A percentile compares a stretch with the other conserved stretches of the same genome.
Evolutionary conservation across 2,113 vertebrate species (phyloP).

Genomic region (Macquaria australasica): DNA sequence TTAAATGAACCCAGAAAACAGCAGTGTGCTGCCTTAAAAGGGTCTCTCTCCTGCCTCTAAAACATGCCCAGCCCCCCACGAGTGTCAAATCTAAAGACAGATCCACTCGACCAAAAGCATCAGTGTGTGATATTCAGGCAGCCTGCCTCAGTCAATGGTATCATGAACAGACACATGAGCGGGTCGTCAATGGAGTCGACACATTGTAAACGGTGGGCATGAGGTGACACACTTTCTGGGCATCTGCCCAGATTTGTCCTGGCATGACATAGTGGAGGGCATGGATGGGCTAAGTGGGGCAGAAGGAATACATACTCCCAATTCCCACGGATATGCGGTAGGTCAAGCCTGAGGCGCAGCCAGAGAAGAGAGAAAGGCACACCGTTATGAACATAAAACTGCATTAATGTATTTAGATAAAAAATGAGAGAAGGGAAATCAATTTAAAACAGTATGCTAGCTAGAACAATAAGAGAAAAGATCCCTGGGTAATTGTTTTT

Average conservation of each 20-base stretch:
- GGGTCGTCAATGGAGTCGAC: constrained; percentile 69
- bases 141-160: constrained; percentile 38
- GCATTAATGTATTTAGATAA: neutral
- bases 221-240: constrained; percentile 72
- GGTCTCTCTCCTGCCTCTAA: neutral
- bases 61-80: neutral
- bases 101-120: constrained; percentile 15
- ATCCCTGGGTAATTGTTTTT: too few relatives aligned
- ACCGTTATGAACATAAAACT: constrained; percentile 42
- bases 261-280: constrained; percentile 72
- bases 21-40: neutral
- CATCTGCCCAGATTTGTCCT: constrained; percentile 73
- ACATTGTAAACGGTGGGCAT: constrained; percentile 67
- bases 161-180: constrained; percentile 65
- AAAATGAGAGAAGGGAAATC: neutral
- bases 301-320: constrained; percentile 93
- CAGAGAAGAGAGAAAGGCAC: constrained; percentile 62
- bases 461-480: neutral
- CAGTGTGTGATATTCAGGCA: constrained; percentile 22
- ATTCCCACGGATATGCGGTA: constrained; percentile 97
- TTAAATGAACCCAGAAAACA: neutral
- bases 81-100: constrained; percentile 3
- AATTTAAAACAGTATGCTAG: neutral
- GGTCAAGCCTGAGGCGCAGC: constrained; percentile 91
- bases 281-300: constrained; percentile 73